Evolutionary conservation across 64 coral and sea anemone genomes (phyloP), one percentile per base, ranked within the genome.

Genomic region (Acropora tenuis): DNA sequence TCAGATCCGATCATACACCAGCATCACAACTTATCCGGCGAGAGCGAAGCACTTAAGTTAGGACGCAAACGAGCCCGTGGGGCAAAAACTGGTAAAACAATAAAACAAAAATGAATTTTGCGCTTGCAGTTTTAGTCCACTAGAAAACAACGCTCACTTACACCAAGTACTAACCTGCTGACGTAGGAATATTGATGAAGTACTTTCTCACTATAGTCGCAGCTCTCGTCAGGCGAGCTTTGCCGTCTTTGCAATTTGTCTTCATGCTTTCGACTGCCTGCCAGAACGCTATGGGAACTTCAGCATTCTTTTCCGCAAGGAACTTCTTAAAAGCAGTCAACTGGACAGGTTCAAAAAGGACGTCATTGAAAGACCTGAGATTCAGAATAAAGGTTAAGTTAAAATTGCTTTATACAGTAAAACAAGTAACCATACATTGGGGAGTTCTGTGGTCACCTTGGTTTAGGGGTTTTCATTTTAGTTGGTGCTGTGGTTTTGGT

Each of bases 261-360:
- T 96, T 95, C 97, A 98, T 98, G 11, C 91, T 93, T 86, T 98
- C 97, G 1, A 98, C 97, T 41, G 94, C 94, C 65, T 95, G 94
- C 97, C 97, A 98, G 76, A 96, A 98, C 58, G 88, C 19, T 17
- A 98, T 80, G 1, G 97, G 97, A 9, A 82, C 73, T 11, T 96
- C 90, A 12, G 88, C 77, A 6, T 86, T 61, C 47, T 96, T 91
- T 9, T 98, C 94, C 5, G 43, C 46, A 1, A 98, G 47, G 18
- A 93, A 98, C 1, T 84, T 49, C 41, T 95, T 95, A 43, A 98
- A 95, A 88, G 91, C 95, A 46, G 86, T 47, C 19, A 94, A 13
- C 49, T 98, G 97, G 16, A 78, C 76, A 6, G 91, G 43, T 6
- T 96, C 91, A 61, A 88, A 75, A 1, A 98, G 41, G 67, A 95